phyloP scores from a whole-genome alignment of 2,113 vertebrate species.

The Calyptommatus sinebrachiatus region DNA sequence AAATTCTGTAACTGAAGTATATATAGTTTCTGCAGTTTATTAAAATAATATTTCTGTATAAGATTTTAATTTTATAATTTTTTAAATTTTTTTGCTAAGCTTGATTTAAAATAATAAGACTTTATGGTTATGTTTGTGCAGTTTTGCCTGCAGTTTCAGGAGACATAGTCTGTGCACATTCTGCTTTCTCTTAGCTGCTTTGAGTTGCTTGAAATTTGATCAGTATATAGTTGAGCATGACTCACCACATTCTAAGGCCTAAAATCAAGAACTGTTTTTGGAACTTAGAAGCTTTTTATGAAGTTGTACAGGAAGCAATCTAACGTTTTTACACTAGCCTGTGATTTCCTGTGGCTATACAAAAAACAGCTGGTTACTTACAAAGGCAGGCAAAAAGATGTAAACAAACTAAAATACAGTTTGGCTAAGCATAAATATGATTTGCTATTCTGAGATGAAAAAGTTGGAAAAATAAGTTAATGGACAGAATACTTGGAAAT shows the following conservation, averaged over 20 bases:
- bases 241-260: background rate
- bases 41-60: background rate
- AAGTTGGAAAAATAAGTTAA: conserved; percentile 13
- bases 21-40: background rate
- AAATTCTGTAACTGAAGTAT: background rate
- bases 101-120: background rate
- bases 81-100: background rate
- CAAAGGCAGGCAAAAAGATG: accelerated
- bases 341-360: conserved; percentile 53
- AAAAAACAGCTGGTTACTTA: accelerated
- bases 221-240: background rate
- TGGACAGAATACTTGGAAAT: background rate
- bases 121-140: background rate
- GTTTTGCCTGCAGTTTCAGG: background rate
- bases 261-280: conserved; percentile 31
- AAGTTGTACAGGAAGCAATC: conserved; percentile 63
- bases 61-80: background rate
- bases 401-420: accelerated
- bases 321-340: conserved; percentile 59
- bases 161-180: background rate
- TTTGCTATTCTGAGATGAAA: background rate
- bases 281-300: conserved; percentile 14
- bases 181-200: accelerated
- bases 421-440: background rate
- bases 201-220: background rate